Conservation (phyloP, 2,888 invertebrate genomes). For the Synergus itoensis region DNA sequence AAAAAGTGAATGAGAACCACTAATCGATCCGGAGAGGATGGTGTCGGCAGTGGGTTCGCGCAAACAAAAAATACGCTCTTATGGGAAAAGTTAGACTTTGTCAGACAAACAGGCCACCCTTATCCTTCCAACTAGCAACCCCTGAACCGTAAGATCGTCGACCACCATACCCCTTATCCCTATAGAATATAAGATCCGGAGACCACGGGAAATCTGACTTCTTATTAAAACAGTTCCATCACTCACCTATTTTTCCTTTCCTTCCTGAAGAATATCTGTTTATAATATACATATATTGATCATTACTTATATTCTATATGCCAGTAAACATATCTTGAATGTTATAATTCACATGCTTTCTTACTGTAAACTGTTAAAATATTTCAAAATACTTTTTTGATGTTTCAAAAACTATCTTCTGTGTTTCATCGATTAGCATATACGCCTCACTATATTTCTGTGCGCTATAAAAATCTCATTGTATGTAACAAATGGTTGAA, state of each 20-base stretch:
- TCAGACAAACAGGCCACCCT: slow-evolving; percentile 61
- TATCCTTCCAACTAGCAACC: slow-evolving; percentile 34
- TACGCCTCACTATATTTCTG: too few species aligned
- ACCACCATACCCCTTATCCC: neutral
- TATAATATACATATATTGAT: neutral
- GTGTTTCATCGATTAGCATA: too few species aligned
- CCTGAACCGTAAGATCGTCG: slow-evolving; percentile 13
- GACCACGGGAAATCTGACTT: slow-evolving; percentile 24
- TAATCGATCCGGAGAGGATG: slow-evolving; percentile 27
- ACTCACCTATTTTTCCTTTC: slow-evolving; percentile 21
- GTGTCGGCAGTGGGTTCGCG: slow-evolving; percentile 53
- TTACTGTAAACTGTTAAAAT: too few species aligned
- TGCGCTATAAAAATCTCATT: neutral
- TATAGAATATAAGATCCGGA: neutral
- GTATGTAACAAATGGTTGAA: neutral
- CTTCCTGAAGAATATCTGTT: slow-evolving; percentile 5
- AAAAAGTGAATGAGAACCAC: slow-evolving; percentile 1
- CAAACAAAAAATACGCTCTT: slow-evolving; percentile 66
- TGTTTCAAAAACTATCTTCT: too few species aligned
- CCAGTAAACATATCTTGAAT: too few species aligned
- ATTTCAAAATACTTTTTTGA: too few species aligned
- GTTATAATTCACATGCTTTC: too few species aligned
- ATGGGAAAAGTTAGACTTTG: slow-evolving; percentile 62
- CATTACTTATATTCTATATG: neutral
- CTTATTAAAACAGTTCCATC: slow-evolving; percentile 25